Evolutionary conservation across 2,797 vertebrate genomes (phyloP), one percentile per base, ranked within the genome.

Genomic region (Cynodonichthys magdalenae): DNA sequence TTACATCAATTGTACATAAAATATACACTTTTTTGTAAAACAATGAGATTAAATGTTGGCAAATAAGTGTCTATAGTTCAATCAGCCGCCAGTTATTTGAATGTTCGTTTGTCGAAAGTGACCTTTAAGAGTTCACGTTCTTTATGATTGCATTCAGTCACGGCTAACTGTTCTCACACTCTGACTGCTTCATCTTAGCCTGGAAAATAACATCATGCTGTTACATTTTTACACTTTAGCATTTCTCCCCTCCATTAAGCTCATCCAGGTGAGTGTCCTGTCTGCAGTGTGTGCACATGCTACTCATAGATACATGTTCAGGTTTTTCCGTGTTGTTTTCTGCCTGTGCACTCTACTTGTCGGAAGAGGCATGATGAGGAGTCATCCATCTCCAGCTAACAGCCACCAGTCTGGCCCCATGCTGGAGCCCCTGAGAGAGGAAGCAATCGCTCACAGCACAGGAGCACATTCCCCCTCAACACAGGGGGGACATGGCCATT

Each of bases 381-480:
- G 74, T 88, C 90, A 93, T 93, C 89, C 90, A 91, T 93, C 92
- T 92, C 84, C 47, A 78, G 84, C 90, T 92, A 93, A 92, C 89
- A 91, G 91, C 91, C 90, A 92, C 87, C 88, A 90, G 87, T 90
- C 91, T 86, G 89, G 89, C 91, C 91, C 89, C 92, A 92, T 90
- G 89, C 91, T 90, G 88, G 83, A 92, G 85, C 85, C 89, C 84
- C 75, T 84, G 87, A 88, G 88, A 93, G 85, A 93, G 92, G 92
- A 94, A 93, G 90, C 82, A 81, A 93, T 93, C 90, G 90, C 92
- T 93, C 92, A 93, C 85, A 87, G 89, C 87, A 87, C 87, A 88
- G 87, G 87, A 87, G 89, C 84, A 88, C 90, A 88, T 87, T 88
- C 89, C 81, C 86, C 77, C 78, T 83, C 87, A 82, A 89, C 89